phyloP scores from a whole-genome alignment of 1,140 invertebrate species.

The Mercenaria mercenaria region DNA sequence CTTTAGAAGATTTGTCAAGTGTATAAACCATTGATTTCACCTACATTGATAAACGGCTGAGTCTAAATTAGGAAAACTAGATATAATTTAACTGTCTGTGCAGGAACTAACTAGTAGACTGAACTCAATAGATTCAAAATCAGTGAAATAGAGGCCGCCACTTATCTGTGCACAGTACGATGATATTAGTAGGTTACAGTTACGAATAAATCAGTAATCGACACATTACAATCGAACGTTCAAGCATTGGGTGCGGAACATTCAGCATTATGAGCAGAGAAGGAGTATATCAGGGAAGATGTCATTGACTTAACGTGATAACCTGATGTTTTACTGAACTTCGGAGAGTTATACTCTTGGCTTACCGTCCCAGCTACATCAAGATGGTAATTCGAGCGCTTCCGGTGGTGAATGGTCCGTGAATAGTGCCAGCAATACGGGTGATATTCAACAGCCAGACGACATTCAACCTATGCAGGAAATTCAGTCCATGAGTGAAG shows the following conservation, averaged over 20 bases:
- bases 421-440: too few species aligned
- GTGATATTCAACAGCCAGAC: neutral
- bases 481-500: neutral
- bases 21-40: too few species aligned
- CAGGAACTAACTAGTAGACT: neutral
- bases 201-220: neutral
- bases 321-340: conserved; percentile 13
- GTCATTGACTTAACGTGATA: conserved; percentile 3
- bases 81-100: neutral
- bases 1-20: too few species aligned
- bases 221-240: neutral
- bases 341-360: neutral
- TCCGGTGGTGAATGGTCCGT: too few species aligned
- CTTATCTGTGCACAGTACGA: conserved; percentile 19
- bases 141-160: neutral
- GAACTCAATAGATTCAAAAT: neutral
- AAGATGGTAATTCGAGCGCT: neutral
- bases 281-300: neutral
- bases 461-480: too few species aligned
- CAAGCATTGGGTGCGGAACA: neutral
- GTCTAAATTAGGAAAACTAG: neutral
- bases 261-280: neutral
- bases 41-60: neutral
- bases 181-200: neutral
- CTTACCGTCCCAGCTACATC: neutral